Evolutionary conservation across 2,797 vertebrate genomes (phyloP), one percentile per base, ranked within the genome.

Genomic region (Gallinago solitaria): DNA sequence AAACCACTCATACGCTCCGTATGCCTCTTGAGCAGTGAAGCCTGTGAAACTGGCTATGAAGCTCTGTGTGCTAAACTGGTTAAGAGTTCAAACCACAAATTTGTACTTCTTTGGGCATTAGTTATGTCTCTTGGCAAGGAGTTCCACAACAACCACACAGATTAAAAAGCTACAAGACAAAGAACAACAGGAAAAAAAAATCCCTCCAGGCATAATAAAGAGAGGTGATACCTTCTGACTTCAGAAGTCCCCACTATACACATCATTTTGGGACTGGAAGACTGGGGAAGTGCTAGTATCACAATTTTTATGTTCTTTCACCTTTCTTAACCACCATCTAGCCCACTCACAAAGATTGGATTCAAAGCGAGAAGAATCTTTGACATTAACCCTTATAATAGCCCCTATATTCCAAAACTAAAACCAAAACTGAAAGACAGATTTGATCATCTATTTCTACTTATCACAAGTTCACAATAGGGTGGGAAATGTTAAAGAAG

Each of bases 41-140:
- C 18, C 28, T 5, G 1, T 43, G 47, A 87, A 78, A 83, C 4
- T 48, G 5, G 16, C 50, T 41, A 50, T 56, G 13, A 70, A 54
- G 23, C 27, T 70, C 56, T 27, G 13, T 28, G 20, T 30, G 16
- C 30, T 68, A 71, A 80, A 78, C 16, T 24, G 21, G 12, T 7
- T 32, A 60, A 39, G 63, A 82, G 16, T 47, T 69, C 2, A 53
- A 63, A 45, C 28, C 15, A 80, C 77, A 41, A 76, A 67, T 16
- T 10, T 69, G 10, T 41, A 53, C 4, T 60, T 54, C 6, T 39
- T 63, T 17, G 41, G 0, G 0, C 5, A 16, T 53, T 68, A 32
- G 19, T 68, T 50, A n/a, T 0, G 3, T 47, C 20, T 47, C 45
- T 21, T 47, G 20, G 19, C 45, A 21, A 47, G 20, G 11, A 47